phyloP scores from a whole-genome alignment of 1,140 invertebrate genomes.

The Zaprionus capensis region DNA sequence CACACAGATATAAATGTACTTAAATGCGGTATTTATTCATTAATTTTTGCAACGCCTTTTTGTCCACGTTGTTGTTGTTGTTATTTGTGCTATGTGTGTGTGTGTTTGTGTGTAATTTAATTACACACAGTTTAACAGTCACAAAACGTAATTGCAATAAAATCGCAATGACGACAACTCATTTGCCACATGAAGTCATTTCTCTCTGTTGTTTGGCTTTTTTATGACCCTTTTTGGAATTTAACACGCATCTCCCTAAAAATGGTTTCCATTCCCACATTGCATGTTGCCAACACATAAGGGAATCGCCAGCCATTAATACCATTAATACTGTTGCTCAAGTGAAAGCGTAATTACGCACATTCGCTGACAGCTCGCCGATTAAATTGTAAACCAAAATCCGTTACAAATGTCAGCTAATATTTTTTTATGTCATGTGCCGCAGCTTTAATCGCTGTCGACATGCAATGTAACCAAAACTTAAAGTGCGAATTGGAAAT shows the following conservation, averaged over 20 bases:
- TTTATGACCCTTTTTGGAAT: conserved; percentile 1
- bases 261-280: conserved; percentile 6
- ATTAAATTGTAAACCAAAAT: conserved; percentile 34
- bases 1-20: conserved; percentile 6
- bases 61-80: neutral
- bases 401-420: conserved; percentile 19
- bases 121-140: conserved; percentile 14
- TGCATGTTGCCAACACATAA: conserved; percentile 39
- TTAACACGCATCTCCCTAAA: conserved; percentile 1
- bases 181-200: conserved; percentile 22
- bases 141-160: conserved; percentile 19
- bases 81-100: neutral
- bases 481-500: conserved; percentile 18
- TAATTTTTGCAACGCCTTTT: conserved; percentile 7
- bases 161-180: neutral
- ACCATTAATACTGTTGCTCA: conserved; percentile 34
- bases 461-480: conserved; percentile 27
- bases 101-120: conserved; percentile 24
- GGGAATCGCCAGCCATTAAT: conserved; percentile 29
- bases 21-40: conserved; percentile 26
- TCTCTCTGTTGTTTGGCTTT: neutral
- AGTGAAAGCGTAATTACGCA: conserved; percentile 49
- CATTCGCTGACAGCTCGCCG: conserved; percentile 37
- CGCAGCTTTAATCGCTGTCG: conserved; percentile 34
- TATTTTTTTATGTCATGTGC: conserved; percentile 39